Percentiles rank a stretch among this genome's conserved stretches.
Evolutionary conservation across 2,113 vertebrate genomes (phyloP).

Genomic region (Aphyosemion australe): DNA sequence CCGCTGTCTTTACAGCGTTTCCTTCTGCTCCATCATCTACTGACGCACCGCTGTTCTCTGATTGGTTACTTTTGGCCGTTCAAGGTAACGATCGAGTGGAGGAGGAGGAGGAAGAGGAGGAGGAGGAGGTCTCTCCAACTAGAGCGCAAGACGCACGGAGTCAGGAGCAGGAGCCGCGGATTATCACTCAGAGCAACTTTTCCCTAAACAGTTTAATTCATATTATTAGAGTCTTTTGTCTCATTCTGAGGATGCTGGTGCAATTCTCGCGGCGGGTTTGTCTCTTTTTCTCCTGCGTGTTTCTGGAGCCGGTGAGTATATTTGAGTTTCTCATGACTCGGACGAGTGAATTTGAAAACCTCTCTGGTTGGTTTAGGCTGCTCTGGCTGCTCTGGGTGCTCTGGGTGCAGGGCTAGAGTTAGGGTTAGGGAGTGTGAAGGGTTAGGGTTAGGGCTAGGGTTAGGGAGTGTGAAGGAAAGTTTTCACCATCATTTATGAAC

Average conservation of each 20-base stretch:
- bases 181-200: background rate
- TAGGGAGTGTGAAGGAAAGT: too few species aligned
- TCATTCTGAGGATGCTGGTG: constrained; percentile 24
- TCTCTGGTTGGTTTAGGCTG: too few species aligned
- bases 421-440: too few species aligned
- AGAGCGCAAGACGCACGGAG: constrained; percentile 41
- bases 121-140: constrained; percentile 2
- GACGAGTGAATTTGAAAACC: too few species aligned
- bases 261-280: constrained; percentile 15
- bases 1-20: too few species aligned
- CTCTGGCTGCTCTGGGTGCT: too few species aligned
- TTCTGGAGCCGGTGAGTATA: constrained; percentile 63
- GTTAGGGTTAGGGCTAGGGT: too few species aligned
- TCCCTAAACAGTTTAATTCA: too few species aligned
- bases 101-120: constrained; percentile 10
- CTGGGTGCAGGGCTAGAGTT: too few species aligned
- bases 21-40: too few species aligned
- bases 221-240: background rate
- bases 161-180: constrained; percentile 3
- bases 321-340: constrained; percentile 14
- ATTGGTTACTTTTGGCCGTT: constrained; percentile 42
- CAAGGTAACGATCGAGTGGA: constrained; percentile 34
- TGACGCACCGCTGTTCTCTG: constrained; percentile 28
- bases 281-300: constrained; percentile 41
- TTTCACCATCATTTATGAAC: too few species aligned